Evolutionary conservation across 1,140 invertebrate species (phyloP).

Genomic region (Pogonus chalceus): DNA sequence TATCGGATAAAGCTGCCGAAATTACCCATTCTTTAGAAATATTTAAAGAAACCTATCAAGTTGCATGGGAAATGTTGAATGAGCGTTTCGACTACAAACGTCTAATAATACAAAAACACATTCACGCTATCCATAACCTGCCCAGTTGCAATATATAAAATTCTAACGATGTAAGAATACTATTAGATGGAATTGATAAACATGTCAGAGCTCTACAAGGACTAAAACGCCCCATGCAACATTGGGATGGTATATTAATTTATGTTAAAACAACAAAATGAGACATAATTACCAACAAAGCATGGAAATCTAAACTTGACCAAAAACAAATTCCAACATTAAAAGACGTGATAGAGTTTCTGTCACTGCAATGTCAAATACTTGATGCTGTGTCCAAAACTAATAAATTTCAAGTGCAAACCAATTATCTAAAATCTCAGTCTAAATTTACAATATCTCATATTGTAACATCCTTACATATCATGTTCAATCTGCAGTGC

Average conservation of each 20-base stretch:
- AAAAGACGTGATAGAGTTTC: slow-evolving; percentile 21
- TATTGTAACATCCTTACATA: background rate
- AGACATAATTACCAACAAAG: slow-evolving; percentile 23
- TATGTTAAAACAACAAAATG: slow-evolving; percentile 25
- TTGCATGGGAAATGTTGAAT: too few relatives aligned
- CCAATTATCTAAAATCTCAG: slow-evolving; percentile 7
- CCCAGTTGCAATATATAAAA: slow-evolving; percentile 20
- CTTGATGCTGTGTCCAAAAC: slow-evolving; percentile 16
- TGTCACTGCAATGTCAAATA: slow-evolving; percentile 20
- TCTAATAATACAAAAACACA: slow-evolving; percentile 28
- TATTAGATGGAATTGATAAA: slow-evolving; percentile 28
- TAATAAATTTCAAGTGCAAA: background rate
- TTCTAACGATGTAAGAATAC: slow-evolving; percentile 18
- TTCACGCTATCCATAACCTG: slow-evolving; percentile 25
- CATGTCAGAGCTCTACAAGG: slow-evolving; percentile 26
- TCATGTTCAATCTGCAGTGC: slow-evolving; percentile 17
- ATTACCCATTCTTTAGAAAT: slow-evolving; percentile 24
- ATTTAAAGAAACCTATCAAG: slow-evolving; percentile 29
- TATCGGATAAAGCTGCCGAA: slow-evolving; percentile 25
- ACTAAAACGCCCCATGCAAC: slow-evolving; percentile 22
- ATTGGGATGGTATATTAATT: slow-evolving; percentile 29
- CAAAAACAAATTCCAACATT: slow-evolving; percentile 19
- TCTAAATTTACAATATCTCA: slow-evolving; percentile 7
- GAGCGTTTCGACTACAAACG: slow-evolving; percentile 31
- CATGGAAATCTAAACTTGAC: slow-evolving; percentile 23